Base-by-base conservation (phyloP, 2,113 vertebrate species). In the Trogon surrucura region DNA sequence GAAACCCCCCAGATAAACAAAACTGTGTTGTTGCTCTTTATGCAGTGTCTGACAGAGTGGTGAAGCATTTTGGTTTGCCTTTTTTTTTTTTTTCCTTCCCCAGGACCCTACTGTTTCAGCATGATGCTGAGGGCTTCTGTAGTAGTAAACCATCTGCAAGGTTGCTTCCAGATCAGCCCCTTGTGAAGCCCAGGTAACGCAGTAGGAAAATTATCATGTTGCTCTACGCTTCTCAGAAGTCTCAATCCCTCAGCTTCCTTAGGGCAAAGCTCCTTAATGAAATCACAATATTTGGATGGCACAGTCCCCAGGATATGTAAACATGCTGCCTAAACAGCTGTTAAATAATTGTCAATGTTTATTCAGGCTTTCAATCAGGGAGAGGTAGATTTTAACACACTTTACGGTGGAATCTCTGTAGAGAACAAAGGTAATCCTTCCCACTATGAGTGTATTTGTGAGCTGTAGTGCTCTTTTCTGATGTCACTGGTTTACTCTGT, bases 301-400 rank as follows among this genome's bases (percentile, higher is more conserved):
- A 75, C 57, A 93, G 69, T 77, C 95, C 80, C 67, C 67, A 90
- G 85, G 90, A 90, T 88, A 64, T 92, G 80, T 78, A 92, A 96
- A 95, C 88, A 92, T 50, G 44, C 80, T 91, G 69, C 80, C 90
- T 88, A 96, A 96, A 91, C 92, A 96, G 92, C 88, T 94, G 90
- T 47, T 96, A 91, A 96, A 96, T 95, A 93, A 88, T 94, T 91
- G 89, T 54, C 91, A 82, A 11, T 90, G 96, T 96, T 96, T 94
- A 94, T 93, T 84, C 18, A 82, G 61, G 29, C 61, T 95, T 85
- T 91, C 48, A 82, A 19, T 88, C 88, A 84, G 77, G 64, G 61
- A 92, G 88, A 91, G 82, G 64, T 88, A 21, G 83, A 83, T 92
- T 95, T 93, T 61, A 92, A 54, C 65, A 44, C 38, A 62, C 45